These are phyloP conservation scores for Erebia aethiops DNA, from an alignment of 2,888 invertebrate species.

Conservation along the genomic window DNA sequence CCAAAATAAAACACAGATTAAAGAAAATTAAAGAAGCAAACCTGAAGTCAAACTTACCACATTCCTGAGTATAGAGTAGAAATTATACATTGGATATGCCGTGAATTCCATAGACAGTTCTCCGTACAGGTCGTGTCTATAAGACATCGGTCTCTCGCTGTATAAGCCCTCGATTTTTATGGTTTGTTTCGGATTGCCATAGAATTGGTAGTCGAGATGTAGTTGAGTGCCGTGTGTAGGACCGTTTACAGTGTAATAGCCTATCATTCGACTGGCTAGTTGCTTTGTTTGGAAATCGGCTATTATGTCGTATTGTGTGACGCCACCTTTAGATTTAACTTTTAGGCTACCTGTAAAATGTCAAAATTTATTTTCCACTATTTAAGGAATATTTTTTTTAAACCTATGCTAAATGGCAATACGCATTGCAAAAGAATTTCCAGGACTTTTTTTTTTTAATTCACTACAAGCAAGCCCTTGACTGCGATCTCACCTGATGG, in stretches of 20 bases:
- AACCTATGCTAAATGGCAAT: too few species aligned
- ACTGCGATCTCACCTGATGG: too few species aligned
- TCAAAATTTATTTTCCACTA: background rate
- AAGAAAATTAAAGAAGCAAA: constrained; percentile 10
- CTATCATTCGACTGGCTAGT: constrained; percentile 87
- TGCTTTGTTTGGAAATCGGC: constrained; percentile 91
- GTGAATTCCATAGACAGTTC: constrained; percentile 87
- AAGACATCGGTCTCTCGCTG: constrained; percentile 83
- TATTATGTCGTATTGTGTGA: constrained; percentile 89
- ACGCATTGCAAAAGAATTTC: too few species aligned
- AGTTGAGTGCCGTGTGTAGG: constrained; percentile 83
- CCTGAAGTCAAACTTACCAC: constrained; percentile 74
- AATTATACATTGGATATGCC: constrained; percentile 89
- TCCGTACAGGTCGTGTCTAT: constrained; percentile 84
- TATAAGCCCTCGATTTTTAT: constrained; percentile 75
- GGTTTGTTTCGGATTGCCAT: constrained; percentile 80
- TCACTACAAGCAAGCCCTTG: too few species aligned
- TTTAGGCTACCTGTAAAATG: constrained; percentile 59
- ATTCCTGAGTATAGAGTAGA: constrained; percentile 85
- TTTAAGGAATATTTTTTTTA: too few species aligned
- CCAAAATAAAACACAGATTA: too few species aligned
- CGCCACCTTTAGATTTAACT: constrained; percentile 78
- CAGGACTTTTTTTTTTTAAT: too few species aligned
- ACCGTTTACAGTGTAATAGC: constrained; percentile 85
- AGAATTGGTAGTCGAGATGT: constrained; percentile 86